Evolutionary conservation across 2,888 invertebrate species (phyloP).

Genomic region (Diarsia brunnea): DNA sequence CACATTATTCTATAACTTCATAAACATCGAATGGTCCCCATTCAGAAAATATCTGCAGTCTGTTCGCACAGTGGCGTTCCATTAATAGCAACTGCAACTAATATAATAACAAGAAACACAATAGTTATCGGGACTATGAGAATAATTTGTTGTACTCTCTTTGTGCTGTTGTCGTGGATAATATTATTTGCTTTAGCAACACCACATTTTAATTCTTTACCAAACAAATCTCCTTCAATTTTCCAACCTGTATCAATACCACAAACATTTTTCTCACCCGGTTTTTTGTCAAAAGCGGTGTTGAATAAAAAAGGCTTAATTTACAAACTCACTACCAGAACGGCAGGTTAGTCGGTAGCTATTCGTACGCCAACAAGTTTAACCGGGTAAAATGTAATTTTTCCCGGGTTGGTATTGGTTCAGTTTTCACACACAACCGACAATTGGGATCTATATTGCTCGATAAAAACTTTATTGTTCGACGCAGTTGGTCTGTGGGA

Average conservation of each 20-base stretch:
- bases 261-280: neutral
- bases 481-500: conserved; percentile 44
- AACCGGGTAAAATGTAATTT: conserved; percentile 54
- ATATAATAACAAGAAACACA: conserved; percentile 27
- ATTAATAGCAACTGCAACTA: conserved; percentile 17
- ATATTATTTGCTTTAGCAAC: conserved; percentile 11
- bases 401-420: conserved; percentile 39
- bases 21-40: neutral
- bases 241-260: conserved; percentile 9
- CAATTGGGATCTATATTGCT: conserved; percentile 53
- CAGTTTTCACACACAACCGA: conserved; percentile 49
- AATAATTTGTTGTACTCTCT: conserved; percentile 10
- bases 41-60: conserved; percentile 6
- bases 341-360: conserved; percentile 46
- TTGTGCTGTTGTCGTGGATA: neutral
- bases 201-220: neutral
- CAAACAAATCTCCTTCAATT: conserved; percentile 6
- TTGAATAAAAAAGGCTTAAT: conserved; percentile 48
- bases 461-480: conserved; percentile 57
- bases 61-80: conserved; percentile 6
- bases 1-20: neutral
- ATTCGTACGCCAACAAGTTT: conserved; percentile 51
- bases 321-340: conserved; percentile 48
- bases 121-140: conserved; percentile 11
- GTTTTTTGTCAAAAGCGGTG: conserved; percentile 24